Conservation (phyloP, 2,888 invertebrate species). For the Slavum lentiscoides region DNA sequence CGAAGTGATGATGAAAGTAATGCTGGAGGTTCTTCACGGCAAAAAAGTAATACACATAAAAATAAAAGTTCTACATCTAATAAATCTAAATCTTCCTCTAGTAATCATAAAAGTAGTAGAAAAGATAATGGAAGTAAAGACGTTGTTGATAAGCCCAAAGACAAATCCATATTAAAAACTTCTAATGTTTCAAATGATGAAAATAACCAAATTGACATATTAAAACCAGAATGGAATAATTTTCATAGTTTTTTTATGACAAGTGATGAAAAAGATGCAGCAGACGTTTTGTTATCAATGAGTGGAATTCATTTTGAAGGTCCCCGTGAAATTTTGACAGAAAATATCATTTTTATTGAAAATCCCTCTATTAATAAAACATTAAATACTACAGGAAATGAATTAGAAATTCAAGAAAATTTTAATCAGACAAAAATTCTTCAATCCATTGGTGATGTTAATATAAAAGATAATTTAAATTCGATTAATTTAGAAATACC, state of each 20-base stretch:
- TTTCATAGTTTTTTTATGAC: constrained; percentile 1
- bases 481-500: neutral
- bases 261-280: constrained; percentile 38
- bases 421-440: neutral
- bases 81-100: constrained; percentile 38
- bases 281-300: constrained; percentile 39
- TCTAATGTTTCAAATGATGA: neutral
- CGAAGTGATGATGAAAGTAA: constrained; percentile 47
- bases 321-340: constrained; percentile 3
- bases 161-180: constrained; percentile 19
- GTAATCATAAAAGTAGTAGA: constrained; percentile 37
- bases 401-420: neutral
- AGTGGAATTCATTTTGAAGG: constrained; percentile 6
- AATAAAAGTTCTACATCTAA: constrained; percentile 47
- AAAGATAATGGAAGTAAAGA: constrained; percentile 48
- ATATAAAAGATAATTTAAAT: constrained; percentile 8
- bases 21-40: constrained; percentile 32
- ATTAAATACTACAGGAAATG: neutral
- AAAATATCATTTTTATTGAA: constrained; percentile 9
- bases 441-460: neutral
- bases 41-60: constrained; percentile 36
- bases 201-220: neutral
- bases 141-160: constrained; percentile 32
- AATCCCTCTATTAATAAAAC: neutral
- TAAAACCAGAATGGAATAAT: constrained; percentile 15